Conservation (phyloP, 2,888 invertebrate species). For the Diplolepis rosae region DNA sequence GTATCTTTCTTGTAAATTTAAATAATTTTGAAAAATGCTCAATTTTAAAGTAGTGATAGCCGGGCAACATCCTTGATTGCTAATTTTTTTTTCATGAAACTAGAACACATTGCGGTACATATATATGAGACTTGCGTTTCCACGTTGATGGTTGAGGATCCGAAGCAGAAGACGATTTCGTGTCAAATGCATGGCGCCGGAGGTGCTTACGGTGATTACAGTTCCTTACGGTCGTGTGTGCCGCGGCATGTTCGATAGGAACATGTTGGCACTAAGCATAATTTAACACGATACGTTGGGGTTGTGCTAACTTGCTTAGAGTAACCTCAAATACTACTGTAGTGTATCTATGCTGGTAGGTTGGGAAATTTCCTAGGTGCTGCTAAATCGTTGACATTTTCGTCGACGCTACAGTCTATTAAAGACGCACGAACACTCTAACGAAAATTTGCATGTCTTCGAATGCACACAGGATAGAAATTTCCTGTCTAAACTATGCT, state of each 20-base stretch:
- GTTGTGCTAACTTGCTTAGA: conserved; percentile 73
- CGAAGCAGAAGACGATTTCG: conserved; percentile 20
- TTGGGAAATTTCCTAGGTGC: conserved; percentile 45
- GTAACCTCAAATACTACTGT: conserved; percentile 69
- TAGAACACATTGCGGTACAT: neutral
- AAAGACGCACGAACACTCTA: conserved; percentile 20
- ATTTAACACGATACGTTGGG: conserved; percentile 73
- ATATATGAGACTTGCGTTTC: neutral
- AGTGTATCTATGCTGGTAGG: conserved; percentile 38
- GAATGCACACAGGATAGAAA: too few species aligned
- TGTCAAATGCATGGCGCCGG: conserved; percentile 33
- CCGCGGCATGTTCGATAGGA: conserved; percentile 37
- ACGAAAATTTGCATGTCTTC: too few species aligned
- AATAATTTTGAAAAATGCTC: too few species aligned
- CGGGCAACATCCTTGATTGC: too few species aligned
- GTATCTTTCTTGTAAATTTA: too few species aligned
- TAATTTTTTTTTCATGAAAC: too few species aligned
- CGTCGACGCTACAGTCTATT: conserved; percentile 32
- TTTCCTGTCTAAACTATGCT: too few species aligned
- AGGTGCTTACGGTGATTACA: conserved; percentile 59
- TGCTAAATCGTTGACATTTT: conserved; percentile 52
- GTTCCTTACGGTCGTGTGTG: conserved; percentile 51
- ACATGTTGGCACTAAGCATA: conserved; percentile 67
- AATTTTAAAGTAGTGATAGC: too few species aligned
- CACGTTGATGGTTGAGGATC: conserved; percentile 1